Evolutionary conservation across 2,797 vertebrate species (phyloP), one percentile per base, ranked within the genome.

Genomic region (Crax fasciolata): DNA sequence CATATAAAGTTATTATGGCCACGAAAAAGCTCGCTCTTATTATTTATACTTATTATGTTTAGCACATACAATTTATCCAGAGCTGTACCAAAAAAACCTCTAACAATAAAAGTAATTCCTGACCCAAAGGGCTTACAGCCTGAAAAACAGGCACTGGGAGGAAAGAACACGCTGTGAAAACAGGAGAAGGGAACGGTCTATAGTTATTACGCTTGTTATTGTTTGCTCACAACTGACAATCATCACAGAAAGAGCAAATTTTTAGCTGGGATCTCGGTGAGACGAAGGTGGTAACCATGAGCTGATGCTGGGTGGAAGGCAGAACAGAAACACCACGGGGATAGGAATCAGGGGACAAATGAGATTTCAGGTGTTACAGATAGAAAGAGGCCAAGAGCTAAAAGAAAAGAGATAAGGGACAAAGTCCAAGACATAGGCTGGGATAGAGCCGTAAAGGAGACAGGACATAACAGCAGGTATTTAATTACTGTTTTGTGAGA

Each of bases 231-330:
- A 94, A 90, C 85, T 95, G 91, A 84, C 5, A 96, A 96, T 97
- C 94, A 95, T 87, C 96, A 71, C 92, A 94, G 93, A 86, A 86
- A 89, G 87, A 67, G 23, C n/a, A 88, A 79, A 94, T 94, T 94
- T 93, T 71, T 67, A 84, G 76, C 84, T 77, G 52, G 85, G 74
- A 63, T 84, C 80, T 84, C 71, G 66, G 0, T 20, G 28, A 88
- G 41, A 25, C 83, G 63, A 72, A 86, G 71, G 73, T 76, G 66
- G 79, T 35, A 80, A 62, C 89, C 62, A 11, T 24, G 71, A 80
- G 35, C 9, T 85, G 91, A 68, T 21, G n/a, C 21, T 24, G 51
- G 46, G 54, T 77, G 62, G 70, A 80, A 80, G 27, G 35, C 11
- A 89, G 52, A 89, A 57, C 4, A 15, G 84, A 66, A 84, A 89